These are phyloP conservation scores for Stramonita haemastoma DNA, from an alignment of 2,888 invertebrate genomes.

Conservation along the genomic window DNA sequence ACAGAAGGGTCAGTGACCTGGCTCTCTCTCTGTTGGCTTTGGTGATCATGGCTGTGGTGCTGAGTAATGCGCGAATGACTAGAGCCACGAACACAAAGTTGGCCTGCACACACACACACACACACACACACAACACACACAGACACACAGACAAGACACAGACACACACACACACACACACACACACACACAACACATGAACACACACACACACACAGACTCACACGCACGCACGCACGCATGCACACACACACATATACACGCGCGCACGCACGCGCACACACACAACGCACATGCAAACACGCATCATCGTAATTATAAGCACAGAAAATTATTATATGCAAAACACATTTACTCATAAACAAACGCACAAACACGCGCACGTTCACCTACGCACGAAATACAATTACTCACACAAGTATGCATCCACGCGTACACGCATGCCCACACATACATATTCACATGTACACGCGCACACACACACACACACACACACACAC, in stretches of 20 bases:
- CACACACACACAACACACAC: neutral
- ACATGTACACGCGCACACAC: neutral
- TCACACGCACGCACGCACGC: neutral
- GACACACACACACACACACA: neutral
- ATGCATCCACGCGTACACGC: neutral
- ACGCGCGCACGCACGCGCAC: neutral
- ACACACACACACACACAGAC: neutral
- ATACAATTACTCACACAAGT: too few relatives aligned
- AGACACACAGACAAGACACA: neutral
- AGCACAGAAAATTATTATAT: too few relatives aligned
- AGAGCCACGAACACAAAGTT: conserved; percentile 49
- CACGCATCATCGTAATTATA: too few relatives aligned
- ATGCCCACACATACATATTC: neutral
- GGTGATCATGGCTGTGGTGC: conserved; percentile 37
- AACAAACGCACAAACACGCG: neutral
- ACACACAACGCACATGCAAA: neutral
- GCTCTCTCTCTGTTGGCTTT: conserved; percentile 44
- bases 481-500: neutral
- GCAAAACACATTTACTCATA: neutral
- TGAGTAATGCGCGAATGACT: conserved; percentile 41
- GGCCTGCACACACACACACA: conserved; percentile 40
- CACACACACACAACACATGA: neutral
- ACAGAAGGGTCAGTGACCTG: conserved; percentile 37
- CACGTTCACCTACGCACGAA: neutral
- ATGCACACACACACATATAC: neutral